These are phyloP conservation scores for Leptinotarsa lineolata DNA, from an alignment of 1,140 invertebrate genomes.

Conservation along the genomic window DNA sequence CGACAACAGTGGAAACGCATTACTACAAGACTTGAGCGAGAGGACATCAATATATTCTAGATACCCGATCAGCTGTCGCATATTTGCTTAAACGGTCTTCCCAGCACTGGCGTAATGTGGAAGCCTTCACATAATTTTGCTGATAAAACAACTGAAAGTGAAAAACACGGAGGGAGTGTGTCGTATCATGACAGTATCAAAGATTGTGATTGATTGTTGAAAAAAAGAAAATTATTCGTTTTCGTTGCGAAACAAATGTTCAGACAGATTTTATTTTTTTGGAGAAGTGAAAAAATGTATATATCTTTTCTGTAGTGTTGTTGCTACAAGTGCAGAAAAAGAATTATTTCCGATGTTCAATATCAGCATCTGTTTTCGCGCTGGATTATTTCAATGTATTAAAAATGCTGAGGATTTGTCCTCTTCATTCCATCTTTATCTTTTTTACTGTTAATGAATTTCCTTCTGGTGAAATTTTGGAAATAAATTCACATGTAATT, in stretches of 20 bases:
- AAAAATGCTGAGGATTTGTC: too few species aligned
- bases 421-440: too few species aligned
- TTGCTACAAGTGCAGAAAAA: too few species aligned
- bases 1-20: constrained; percentile 19
- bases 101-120: constrained; percentile 39
- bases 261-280: background rate
- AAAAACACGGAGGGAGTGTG: constrained; percentile 48
- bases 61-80: constrained; percentile 41
- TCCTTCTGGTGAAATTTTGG: too few species aligned
- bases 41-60: constrained; percentile 42
- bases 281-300: background rate
- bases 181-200: constrained; percentile 30
- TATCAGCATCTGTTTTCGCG: too few species aligned
- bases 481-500: too few species aligned
- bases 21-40: constrained; percentile 18
- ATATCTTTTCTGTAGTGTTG: too few species aligned
- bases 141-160: constrained; percentile 39
- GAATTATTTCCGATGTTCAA: too few species aligned
- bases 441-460: too few species aligned
- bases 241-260: background rate
- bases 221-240: constrained; percentile 7
- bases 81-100: constrained; percentile 42
- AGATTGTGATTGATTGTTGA: background rate
- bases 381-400: too few species aligned
- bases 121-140: constrained; percentile 43